A percentile compares a stretch with the other conserved stretches of the same genome.
phyloP scores from a whole-genome alignment of 2,113 vertebrate species.

The Cebus imitator region DNA sequence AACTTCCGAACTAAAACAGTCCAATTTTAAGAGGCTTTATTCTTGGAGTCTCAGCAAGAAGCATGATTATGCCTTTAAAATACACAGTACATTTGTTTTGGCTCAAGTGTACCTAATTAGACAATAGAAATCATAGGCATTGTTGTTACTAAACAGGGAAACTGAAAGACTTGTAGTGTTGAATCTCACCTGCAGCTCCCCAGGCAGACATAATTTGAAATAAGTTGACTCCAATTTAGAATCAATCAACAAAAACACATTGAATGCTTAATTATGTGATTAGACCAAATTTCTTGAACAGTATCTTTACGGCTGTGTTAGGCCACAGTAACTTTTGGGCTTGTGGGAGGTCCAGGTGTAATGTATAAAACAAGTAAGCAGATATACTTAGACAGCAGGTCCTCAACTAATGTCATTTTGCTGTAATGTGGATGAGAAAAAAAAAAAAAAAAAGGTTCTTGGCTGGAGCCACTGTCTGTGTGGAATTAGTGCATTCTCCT shows the following conservation, averaged over 20 bases:
- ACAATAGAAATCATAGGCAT: background rate
- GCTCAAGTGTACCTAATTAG: conserved; percentile 1
- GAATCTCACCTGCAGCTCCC: conserved; percentile 29
- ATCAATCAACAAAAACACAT: conserved; percentile 52
- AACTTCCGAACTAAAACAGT: background rate
- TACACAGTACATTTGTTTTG: background rate
- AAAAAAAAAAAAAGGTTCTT: background rate
- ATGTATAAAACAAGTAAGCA: background rate
- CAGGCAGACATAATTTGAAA: conserved; percentile 57
- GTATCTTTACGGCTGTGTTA: background rate
- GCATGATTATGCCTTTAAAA: background rate
- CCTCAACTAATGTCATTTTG: background rate
- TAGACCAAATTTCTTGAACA: conserved; percentile 23
- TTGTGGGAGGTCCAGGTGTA: background rate
- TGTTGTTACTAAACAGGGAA: conserved; percentile 46
- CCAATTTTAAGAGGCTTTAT: background rate
- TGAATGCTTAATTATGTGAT: conserved; percentile 47
- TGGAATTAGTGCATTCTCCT: background rate
- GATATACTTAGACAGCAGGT: background rate
- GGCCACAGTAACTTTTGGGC: background rate
- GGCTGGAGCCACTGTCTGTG: background rate
- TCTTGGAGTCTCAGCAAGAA: background rate
- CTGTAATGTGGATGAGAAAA: background rate
- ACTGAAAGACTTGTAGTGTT: conserved; percentile 2
- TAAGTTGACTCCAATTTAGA: conserved; percentile 59